These are phyloP conservation scores for Pyrochroa serraticornis DNA, from an alignment of 2,888 invertebrate genomes.

Conservation along the genomic window DNA sequence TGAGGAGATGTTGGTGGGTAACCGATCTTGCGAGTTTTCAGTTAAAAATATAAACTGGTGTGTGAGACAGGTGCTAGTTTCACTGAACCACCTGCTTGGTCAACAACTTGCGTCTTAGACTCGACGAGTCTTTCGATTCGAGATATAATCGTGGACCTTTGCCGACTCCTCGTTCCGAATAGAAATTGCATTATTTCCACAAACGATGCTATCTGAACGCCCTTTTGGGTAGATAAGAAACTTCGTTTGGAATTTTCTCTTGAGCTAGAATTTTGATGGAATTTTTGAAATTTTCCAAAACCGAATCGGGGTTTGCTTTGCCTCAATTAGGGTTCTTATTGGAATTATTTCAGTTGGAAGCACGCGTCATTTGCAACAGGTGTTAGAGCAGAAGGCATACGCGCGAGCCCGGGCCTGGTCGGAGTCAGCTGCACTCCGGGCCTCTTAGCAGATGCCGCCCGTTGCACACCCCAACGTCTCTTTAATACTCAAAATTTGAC, in stretches of 20 bases:
- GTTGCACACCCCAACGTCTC: too few relatives aligned
- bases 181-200: background rate
- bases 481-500: too few relatives aligned
- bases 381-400: slow-evolving; percentile 53
- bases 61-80: slow-evolving; percentile 49
- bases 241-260: too few relatives aligned
- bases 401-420: slow-evolving; percentile 26
- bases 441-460: too few relatives aligned
- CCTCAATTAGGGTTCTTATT: background rate
- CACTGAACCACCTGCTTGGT: slow-evolving; percentile 39
- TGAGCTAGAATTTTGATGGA: too few relatives aligned
- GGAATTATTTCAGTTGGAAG: slow-evolving; percentile 42
- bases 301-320: background rate
- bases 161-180: background rate
- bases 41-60: slow-evolving; percentile 51
- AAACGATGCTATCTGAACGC: too few relatives aligned
- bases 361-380: slow-evolving; percentile 51
- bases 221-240: background rate
- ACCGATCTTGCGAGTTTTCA: slow-evolving; percentile 47
- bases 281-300: background rate
- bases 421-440: too few relatives aligned
- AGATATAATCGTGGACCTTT: background rate
- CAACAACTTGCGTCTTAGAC: slow-evolving; percentile 27
- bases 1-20: background rate
- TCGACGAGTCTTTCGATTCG: too few relatives aligned